A percentile compares a stretch with the other conserved stretches of the same genome.
These are phyloP conservation scores for Octomys mimax DNA, from an alignment of 2,797 vertebrate genomes.

Conservation along the genomic window DNA sequence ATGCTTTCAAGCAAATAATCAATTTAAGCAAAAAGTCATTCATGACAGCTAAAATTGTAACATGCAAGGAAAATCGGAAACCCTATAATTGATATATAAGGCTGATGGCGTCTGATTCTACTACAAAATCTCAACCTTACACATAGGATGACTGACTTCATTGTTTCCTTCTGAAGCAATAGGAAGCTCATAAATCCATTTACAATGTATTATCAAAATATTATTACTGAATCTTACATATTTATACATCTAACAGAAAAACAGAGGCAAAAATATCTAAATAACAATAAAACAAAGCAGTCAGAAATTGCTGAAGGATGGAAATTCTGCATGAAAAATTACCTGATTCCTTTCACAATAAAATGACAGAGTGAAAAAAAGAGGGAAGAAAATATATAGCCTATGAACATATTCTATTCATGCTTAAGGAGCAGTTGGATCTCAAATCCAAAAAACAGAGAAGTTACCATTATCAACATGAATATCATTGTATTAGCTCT, in stretches of 20 bases:
- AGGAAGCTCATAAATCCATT: not conserved
- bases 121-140: not conserved
- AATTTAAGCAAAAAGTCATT: not conserved
- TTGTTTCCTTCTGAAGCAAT: not conserved
- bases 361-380: not conserved
- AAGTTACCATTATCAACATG: not conserved
- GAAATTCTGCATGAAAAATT: not conserved
- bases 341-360: not conserved
- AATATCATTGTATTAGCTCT: not conserved
- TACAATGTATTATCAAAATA: not conserved
- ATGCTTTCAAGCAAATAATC: not conserved
- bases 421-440: not conserved
- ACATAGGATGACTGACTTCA: not conserved
- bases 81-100: not conserved
- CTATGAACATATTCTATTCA: not conserved
- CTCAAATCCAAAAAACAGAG: not conserved
- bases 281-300: not conserved
- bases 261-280: not conserved
- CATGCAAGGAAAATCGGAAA: not conserved
- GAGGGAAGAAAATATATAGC: not conserved
- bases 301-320: not conserved
- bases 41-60: not conserved
- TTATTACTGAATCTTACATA: not conserved
- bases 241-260: not conserved
- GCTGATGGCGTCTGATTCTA: not conserved